Base-by-base conservation (phyloP, 2,888 invertebrate genomes). In the Drosophila engyochracea region DNA sequence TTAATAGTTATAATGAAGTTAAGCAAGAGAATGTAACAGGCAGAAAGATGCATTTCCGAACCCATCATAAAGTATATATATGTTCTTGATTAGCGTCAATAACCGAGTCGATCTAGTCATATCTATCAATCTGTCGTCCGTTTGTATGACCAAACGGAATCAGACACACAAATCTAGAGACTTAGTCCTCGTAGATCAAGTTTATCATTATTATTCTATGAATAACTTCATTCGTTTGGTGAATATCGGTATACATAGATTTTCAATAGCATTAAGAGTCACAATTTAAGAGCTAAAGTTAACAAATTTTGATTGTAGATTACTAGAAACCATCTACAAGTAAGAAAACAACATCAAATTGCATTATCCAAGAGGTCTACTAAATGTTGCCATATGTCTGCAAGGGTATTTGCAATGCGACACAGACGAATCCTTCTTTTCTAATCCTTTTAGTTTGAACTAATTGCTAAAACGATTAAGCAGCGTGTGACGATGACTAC, bases 391-490 rank as follows among this genome's bases (percentile, higher is more conserved):
- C 12, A 44, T 12, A 44, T 12, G 5, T 5, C 22, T 44, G 44
- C 12, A 22, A 47, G 47, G 47, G 25, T 47, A 47, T 47, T 47
- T 16, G 7, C 25, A 12, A 7, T 28, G 37, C 28, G 12, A 6
- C 35, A 37, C 6, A 28, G 28, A 19, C 3, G 12, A 28, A 30
- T 9, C 28, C 58, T 16, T 31, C 16, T 10, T 31, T 58, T 25
- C n/a, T 33, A 31, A 39, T 51, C 68, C 51, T 12, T 68, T 57
- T 57, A 52, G 49, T 57, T 62, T 65, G 9, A 81, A 75, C 74
- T 81, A 81, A 81, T 81, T 81, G 78, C 80, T 52, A 81, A 81
- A 81, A 53, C 75, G 81, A 81, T 81, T 81, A 80, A 63, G 78
- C 69, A 44, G 59, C 61, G 44, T 62, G n/a, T 52, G 80, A 70